Conservation (phyloP, 2,888 invertebrate genomes). For the Icerya purchasi region DNA sequence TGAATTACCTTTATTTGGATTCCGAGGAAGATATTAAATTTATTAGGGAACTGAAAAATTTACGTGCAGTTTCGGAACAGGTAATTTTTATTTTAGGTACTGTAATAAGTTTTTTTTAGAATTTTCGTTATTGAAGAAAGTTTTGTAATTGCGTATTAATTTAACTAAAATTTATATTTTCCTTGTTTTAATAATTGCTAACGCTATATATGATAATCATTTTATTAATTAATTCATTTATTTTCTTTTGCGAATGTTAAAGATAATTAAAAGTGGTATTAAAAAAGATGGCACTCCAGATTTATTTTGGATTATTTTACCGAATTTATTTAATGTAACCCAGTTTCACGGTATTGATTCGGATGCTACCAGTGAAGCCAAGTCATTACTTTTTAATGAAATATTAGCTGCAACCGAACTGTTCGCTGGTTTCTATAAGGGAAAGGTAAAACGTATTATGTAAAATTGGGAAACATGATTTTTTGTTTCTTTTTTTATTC, state of each 20-base stretch:
- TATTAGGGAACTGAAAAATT: not conserved
- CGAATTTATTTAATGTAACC: slow-evolving; percentile 37
- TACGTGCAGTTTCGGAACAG: not conserved
- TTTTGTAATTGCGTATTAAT: not conserved
- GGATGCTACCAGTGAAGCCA: slow-evolving; percentile 39
- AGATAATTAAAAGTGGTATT: slow-evolving; percentile 26
- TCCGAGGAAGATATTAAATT: slow-evolving; percentile 1
- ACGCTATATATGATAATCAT: too few species aligned
- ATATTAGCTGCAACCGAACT: slow-evolving; percentile 30
- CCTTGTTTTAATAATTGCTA: too few species aligned
- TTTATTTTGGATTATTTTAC: slow-evolving; percentile 41
- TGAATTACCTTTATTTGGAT: not conserved
- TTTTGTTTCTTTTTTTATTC: too few species aligned
- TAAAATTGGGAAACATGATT: not conserved
- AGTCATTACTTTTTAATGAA: slow-evolving; percentile 33
- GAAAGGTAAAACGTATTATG: slow-evolving; percentile 22
- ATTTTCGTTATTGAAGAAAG: not conserved
- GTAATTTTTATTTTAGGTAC: not conserved
- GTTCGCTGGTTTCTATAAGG: slow-evolving; percentile 28
- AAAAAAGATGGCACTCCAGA: slow-evolving; percentile 36
- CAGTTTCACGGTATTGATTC: slow-evolving; percentile 44
- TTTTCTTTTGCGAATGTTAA: not conserved
- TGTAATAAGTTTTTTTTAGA: not conserved
- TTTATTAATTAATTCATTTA: not conserved
- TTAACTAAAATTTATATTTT: not conserved